Evolutionary conservation across 2,888 invertebrate genomes (phyloP).

Genomic region (Thumatha senex): DNA sequence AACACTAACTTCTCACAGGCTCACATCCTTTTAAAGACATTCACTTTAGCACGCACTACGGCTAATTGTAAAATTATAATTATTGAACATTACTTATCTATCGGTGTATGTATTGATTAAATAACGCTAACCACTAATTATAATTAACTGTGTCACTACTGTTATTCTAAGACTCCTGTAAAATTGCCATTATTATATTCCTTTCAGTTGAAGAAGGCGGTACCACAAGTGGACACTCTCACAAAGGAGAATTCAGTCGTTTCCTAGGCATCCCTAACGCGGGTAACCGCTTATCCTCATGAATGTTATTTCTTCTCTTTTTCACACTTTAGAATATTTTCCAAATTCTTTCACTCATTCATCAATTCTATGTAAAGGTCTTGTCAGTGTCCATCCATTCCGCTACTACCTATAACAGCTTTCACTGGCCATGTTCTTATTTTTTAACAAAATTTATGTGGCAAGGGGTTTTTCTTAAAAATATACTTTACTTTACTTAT

Average conservation of each 20-base stretch:
- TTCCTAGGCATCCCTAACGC: constrained; percentile 87
- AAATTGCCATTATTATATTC: constrained; percentile 53
- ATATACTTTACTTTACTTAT: too few species aligned
- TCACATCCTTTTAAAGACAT: constrained; percentile 60
- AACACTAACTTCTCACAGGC: constrained; percentile 54
- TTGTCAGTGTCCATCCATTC: constrained; percentile 19
- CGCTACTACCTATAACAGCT: constrained; percentile 22
- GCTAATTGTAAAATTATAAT: constrained; percentile 45
- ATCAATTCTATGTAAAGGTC: constrained; percentile 18
- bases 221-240: constrained; percentile 69
- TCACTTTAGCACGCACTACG: constrained; percentile 57
- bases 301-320: constrained; percentile 56
- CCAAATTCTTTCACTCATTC: constrained; percentile 24
- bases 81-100: constrained; percentile 38
- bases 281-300: constrained; percentile 78
- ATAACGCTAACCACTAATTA: constrained; percentile 18
- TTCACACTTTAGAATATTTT: too few species aligned
- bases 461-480: constrained; percentile 5
- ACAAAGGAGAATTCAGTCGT: constrained; percentile 84
- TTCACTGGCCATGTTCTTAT: constrained; percentile 9
- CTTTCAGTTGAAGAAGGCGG: constrained; percentile 82
- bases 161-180: constrained; percentile 32
- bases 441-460: not conserved
- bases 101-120: constrained; percentile 28
- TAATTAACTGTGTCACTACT: constrained; percentile 10